These are phyloP conservation scores for Pachyuromys duprasi DNA, from an alignment of 2,797 vertebrate species.

Conservation along the genomic window DNA sequence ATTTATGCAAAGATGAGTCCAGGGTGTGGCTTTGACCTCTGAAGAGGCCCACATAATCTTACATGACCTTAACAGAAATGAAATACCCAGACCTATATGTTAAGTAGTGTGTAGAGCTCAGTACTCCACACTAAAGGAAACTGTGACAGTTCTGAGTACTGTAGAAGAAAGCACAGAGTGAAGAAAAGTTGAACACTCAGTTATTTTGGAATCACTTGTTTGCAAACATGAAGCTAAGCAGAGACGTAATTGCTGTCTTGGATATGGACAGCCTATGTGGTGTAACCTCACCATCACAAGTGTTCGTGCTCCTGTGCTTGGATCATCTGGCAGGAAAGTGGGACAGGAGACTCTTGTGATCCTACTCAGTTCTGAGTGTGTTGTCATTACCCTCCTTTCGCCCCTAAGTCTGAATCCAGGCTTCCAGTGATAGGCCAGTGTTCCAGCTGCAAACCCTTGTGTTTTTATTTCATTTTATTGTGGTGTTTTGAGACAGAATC, in stretches of 20 bases:
- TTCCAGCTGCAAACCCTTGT: neutral
- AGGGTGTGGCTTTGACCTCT: neutral
- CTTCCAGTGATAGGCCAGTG: neutral
- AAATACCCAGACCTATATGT: neutral
- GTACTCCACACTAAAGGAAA: neutral
- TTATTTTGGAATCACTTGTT: neutral
- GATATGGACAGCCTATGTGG: neutral
- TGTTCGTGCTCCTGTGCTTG: neutral
- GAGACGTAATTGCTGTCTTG: neutral
- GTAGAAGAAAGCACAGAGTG: neutral
- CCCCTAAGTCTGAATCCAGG: neutral
- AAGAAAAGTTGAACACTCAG: neutral
- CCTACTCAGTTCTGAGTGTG: neutral
- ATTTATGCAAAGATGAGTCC: neutral
- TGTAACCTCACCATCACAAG: neutral
- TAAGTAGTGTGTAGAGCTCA: neutral
- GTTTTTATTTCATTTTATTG: neutral
- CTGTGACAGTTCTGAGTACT: neutral
- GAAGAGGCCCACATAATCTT: neutral
- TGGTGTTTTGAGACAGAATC: neutral
- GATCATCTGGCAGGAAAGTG: neutral
- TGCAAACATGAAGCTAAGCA: constrained; percentile 13
- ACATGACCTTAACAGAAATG: neutral
- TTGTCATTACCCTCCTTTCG: neutral
- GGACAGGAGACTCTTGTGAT: neutral